phyloP scores from a whole-genome alignment of 2,113 vertebrate genomes.

The Pseudopipra pipra region DNA sequence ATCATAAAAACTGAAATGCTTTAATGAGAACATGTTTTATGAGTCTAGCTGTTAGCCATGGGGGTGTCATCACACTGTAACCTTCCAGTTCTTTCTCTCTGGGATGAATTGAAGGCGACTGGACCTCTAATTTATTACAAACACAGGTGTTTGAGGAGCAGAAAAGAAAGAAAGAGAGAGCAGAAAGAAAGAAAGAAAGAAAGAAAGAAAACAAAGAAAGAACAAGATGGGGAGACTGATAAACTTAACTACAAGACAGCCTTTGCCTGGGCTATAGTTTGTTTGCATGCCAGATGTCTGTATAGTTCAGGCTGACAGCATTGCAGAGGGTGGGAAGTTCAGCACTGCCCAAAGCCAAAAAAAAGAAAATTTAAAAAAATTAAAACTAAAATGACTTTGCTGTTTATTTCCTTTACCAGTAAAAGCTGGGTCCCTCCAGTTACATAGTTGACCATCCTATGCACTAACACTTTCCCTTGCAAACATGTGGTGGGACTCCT shows the following conservation, averaged over 20 bases:
- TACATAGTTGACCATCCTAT: neutral
- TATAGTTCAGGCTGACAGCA: neutral
- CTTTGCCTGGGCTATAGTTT: slow-evolving; percentile 8
- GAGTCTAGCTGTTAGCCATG: slow-evolving; percentile 35
- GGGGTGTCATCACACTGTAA: slow-evolving; percentile 25
- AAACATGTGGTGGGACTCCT: neutral
- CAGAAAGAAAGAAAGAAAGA: neutral
- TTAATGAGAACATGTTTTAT: slow-evolving; percentile 59
- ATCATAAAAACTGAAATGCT: slow-evolving; percentile 56
- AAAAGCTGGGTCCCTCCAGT: neutral
- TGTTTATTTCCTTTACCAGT: neutral
- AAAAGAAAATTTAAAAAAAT: neutral
- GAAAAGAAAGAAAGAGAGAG: neutral
- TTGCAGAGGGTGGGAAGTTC: neutral
- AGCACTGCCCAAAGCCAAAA: neutral
- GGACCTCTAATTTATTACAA: slow-evolving; percentile 36
- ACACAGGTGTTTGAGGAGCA: slow-evolving; percentile 45
- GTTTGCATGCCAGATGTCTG: neutral
- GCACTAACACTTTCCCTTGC: neutral
- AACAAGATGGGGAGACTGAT: neutral
- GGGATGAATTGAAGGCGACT: neutral
- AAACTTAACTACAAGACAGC: neutral
- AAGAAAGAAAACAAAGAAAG: neutral
- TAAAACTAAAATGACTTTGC: neutral
- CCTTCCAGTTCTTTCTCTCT: slow-evolving; percentile 35